Percentiles rank a stretch among this genome's conserved stretches.
Evolutionary conservation across 2,797 vertebrate genomes (phyloP).

Genomic region (Mus minutoides): DNA sequence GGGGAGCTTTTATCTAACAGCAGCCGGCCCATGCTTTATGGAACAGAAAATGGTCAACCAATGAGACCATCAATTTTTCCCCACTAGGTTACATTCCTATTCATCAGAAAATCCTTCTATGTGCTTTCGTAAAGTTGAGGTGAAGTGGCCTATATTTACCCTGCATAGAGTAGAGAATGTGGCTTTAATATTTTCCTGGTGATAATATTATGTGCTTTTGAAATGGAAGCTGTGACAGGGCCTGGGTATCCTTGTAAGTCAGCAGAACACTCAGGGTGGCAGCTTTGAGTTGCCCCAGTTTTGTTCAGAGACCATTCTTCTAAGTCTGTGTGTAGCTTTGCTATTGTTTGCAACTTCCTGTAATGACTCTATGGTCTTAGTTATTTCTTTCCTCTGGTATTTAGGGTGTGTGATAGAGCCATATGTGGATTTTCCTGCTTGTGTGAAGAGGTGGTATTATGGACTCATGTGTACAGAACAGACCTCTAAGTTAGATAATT

Average conservation of each 20-base stretch:
- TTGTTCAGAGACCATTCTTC: background rate
- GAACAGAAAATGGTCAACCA: background rate
- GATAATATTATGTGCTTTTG: background rate
- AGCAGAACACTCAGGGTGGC: background rate
- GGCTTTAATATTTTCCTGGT: background rate
- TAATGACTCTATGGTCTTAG: background rate
- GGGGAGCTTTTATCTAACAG: background rate
- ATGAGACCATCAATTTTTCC: background rate
- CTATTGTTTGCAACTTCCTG: background rate
- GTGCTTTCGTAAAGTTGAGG: background rate
- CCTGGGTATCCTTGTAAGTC: background rate
- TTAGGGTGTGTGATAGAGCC: background rate
- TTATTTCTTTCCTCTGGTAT: background rate
- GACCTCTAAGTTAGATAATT: background rate
- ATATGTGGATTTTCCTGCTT: background rate
- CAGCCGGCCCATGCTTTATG: background rate
- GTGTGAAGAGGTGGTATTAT: background rate
- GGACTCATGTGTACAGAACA: background rate
- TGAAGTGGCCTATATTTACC: constrained; percentile 10
- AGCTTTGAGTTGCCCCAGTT: background rate
- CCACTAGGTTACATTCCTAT: background rate
- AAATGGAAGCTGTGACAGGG: background rate
- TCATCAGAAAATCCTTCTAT: background rate
- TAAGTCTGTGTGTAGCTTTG: background rate
- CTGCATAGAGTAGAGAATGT: background rate